A percentile compares a stretch with the other conserved stretches of the same genome.
Evolutionary conservation across 1,140 invertebrate genomes (phyloP).

Genomic region (Listronotus bonariensis): DNA sequence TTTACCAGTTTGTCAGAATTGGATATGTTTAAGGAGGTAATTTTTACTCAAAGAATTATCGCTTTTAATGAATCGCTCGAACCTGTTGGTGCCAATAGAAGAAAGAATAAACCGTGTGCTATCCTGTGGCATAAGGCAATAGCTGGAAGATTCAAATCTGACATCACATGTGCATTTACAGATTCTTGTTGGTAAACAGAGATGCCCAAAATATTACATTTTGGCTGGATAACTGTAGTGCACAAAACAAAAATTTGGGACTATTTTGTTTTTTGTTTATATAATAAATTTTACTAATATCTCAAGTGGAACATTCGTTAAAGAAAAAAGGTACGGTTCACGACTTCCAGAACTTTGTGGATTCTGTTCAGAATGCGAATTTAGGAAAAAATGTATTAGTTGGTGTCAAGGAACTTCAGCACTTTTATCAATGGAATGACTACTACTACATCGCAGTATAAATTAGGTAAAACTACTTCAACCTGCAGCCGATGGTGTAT

Average conservation of each 20-base stretch:
- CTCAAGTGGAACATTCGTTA: conserved; percentile 13
- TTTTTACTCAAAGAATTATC: conserved; percentile 35
- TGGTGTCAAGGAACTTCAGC: conserved; percentile 7
- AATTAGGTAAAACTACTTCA: too few relatives aligned
- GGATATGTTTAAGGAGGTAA: conserved; percentile 37
- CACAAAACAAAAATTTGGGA: conserved; percentile 32
- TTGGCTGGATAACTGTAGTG: conserved; percentile 27
- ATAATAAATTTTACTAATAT: conserved; percentile 13
- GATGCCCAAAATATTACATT: conserved; percentile 19
- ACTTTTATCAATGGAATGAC: conserved; percentile 23
- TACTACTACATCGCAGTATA: too few relatives aligned
- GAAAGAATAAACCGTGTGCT: conserved; percentile 21
- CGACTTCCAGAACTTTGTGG: conserved; percentile 21
- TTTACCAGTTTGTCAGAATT: background rate
- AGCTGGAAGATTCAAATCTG: conserved; percentile 33
- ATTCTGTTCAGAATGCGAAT: conserved; percentile 6
- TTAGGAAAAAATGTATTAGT: too few relatives aligned
- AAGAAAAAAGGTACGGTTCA: conserved; percentile 16
- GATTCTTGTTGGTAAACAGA: conserved; percentile 26
- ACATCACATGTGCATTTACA: conserved; percentile 39
- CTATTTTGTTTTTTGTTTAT: conserved; percentile 24
- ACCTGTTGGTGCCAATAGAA: conserved; percentile 21
- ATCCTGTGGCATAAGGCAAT: conserved; percentile 39
- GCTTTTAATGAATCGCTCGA: conserved; percentile 38
- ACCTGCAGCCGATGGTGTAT: too few relatives aligned